phyloP scores from a whole-genome alignment of 2,797 vertebrate species.

The Amniataba percoides region DNA sequence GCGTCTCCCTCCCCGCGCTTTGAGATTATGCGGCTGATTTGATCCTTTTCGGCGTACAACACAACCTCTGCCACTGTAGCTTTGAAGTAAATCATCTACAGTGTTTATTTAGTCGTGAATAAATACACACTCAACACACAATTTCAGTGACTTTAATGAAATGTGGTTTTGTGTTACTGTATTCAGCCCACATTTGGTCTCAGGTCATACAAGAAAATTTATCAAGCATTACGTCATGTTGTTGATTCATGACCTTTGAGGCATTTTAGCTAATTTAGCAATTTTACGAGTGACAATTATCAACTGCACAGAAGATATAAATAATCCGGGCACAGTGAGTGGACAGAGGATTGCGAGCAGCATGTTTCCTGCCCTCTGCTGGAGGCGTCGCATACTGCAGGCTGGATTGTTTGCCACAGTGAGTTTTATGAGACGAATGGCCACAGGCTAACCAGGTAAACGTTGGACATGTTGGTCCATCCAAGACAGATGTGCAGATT shows the following conservation, averaged over 20 bases:
- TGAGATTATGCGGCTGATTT: constrained; percentile 51
- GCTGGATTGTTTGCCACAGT: constrained; percentile 15
- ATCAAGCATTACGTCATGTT: constrained; percentile 23
- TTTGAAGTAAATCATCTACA: constrained; percentile 20
- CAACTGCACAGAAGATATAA: constrained; percentile 13
- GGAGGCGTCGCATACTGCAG: constrained; percentile 55
- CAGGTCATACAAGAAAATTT: constrained; percentile 1
- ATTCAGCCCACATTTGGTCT: constrained; percentile 11
- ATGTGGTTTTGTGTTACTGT: constrained; percentile 13
- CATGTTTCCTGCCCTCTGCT: constrained; percentile 75
- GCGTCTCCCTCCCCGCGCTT: constrained; percentile 16
- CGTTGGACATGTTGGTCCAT: neutral
- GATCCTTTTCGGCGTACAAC: constrained; percentile 25
- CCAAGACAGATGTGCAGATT: neutral
- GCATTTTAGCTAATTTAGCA: constrained; percentile 41
- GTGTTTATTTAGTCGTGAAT: constrained; percentile 14
- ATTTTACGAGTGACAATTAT: constrained; percentile 37
- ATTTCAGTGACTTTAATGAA: constrained; percentile 16
- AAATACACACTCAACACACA: neutral
- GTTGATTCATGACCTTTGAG: constrained; percentile 13
- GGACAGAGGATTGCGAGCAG: constrained; percentile 26
- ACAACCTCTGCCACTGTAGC: constrained; percentile 22
- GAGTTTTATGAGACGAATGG: neutral
- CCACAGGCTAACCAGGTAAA: neutral
- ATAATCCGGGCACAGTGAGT: constrained; percentile 36